Evolutionary conservation across 2,888 invertebrate genomes (phyloP), one percentile per base, ranked within the genome.

Genomic region (Xestoiulus laeticollis): DNA sequence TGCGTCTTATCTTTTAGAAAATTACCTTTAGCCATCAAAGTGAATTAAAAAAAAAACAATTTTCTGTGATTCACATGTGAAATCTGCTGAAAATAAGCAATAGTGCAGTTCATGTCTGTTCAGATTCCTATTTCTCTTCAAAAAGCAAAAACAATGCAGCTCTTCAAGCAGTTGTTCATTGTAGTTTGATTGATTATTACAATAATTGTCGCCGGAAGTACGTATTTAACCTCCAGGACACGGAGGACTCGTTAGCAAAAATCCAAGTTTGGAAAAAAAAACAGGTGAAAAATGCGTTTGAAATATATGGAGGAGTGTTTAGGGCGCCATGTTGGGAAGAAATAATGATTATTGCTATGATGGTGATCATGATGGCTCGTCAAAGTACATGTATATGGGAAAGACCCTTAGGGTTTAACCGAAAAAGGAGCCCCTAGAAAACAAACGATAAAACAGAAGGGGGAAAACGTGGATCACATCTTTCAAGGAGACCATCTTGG

Each of bases 311-410:
- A 68, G 26, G 68, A 10, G 22, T n/a, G 68, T 68, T 1, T 22
- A 22, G 48, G 48, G 19, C 19, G 26, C 68, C 68, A 26, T 26
- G 26, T 10, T 22, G 22, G 68, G 68, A n/a, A 68, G 68, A 26
- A 68, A 68, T 68, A 68, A 68, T 68, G 68, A 68, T 68, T 68
- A 68, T 26, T 68, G 68, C 68, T 22, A 26, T 68, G 68, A 68
- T 68, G 68, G 68, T 68, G 68, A 68, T 68, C 68, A 68, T 68
- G 68, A 68, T 26, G 68, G 68, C 26, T 26, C 68, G 68, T 68
- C 68, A 68, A 68, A 68, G 68, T 38, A 38, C 6, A 38, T 38
- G 6, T n/a, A n/a, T n/a, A n/a, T n/a, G 6, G 38, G 4, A 38
- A 38, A 38, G 38, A 6, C 38, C 38, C 26, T 22, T 1, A 12